phyloP scores from a whole-genome alignment of 2,797 vertebrate species.

The Typhlichthys eigenmanni region DNA sequence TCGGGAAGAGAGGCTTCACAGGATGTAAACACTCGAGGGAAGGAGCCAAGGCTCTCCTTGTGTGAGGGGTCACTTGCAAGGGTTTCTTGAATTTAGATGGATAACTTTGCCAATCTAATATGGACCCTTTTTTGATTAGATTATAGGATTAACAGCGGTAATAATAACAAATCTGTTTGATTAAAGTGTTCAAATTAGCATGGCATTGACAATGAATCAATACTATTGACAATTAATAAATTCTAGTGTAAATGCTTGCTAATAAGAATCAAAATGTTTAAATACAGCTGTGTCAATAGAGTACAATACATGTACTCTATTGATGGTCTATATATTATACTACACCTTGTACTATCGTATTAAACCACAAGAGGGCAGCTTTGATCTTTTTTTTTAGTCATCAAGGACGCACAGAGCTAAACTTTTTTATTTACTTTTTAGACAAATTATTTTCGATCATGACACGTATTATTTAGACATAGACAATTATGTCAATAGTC shows the following conservation, averaged over 20 bases:
- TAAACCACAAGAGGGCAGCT: conserved; percentile 71
- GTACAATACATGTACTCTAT: neutral
- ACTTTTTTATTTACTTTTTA: neutral
- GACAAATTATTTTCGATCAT: conserved; percentile 1
- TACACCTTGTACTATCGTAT: conserved; percentile 9
- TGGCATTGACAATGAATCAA: no score
- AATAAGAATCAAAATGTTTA: no score
- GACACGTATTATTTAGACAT: no score
- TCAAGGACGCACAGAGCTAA: neutral
- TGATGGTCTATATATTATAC: no score
- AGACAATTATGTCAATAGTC: no score
- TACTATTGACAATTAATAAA: no score
- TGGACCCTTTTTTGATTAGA: neutral
- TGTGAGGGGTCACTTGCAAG: conserved; percentile 10
- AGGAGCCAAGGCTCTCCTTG: conserved; percentile 1
- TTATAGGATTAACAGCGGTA: no score
- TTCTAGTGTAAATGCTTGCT: no score
- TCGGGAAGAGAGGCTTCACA: conserved; percentile 25
- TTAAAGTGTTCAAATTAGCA: no score
- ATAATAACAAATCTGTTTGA: no score
- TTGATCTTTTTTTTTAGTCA: conserved; percentile 46
- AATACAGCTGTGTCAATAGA: no score
- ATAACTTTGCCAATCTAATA: neutral
- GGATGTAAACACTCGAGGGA: conserved; percentile 10
- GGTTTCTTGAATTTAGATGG: conserved; percentile 5